Base-by-base conservation (phyloP, 2,797 vertebrate species). In the Amblyraja radiata region DNA sequence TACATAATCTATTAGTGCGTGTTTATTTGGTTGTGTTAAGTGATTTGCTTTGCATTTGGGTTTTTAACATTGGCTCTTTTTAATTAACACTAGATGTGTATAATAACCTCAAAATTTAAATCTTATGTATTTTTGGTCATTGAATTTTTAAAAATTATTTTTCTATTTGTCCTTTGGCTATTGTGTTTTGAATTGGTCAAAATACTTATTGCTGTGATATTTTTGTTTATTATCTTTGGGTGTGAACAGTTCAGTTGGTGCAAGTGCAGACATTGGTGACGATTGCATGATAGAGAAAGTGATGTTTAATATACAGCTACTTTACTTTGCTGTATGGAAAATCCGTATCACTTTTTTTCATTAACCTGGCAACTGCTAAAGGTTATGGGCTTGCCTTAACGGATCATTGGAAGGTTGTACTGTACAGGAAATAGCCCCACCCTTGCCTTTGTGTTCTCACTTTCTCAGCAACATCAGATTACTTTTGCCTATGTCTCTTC, bases 211-310 rank as follows among this genome's bases (percentile, higher is more conserved):
- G 88, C n/a, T 68, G 88, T 90, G 18, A 74, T 71, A 39, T 71
- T 73, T 91, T 73, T 92, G 90, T 76, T 92, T 92, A 28, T 71
- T n/a, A 71, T 76, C 28, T 76, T 92, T 73, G 90, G 90, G 71
- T 76, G 39, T 92, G 90, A 92, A 92, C 36, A 46, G 2, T 58
- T 13, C 46, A 54, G 36, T 54, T 73, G 0, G 11, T 74, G 71
- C 39, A 92, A 74, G 23, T 84, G 21, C 81, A 84, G 54, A 84
- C 46, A 25, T 18, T 81, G 39, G 79, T 25, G 68, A 73, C 36
- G n/a, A 58, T 54, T 76, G 11, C 14, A 76, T 58, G 13, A 54
- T 28, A 16, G 39, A n/a, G 71, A 25, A 28, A 92, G 23, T 92
- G 68, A 76, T 58, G 81, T 28, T 58, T 54, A 68, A 68, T 11